These are phyloP conservation scores for Drosophila jambulina DNA, from an alignment of 1,140 invertebrate species.

Conservation along the genomic window DNA sequence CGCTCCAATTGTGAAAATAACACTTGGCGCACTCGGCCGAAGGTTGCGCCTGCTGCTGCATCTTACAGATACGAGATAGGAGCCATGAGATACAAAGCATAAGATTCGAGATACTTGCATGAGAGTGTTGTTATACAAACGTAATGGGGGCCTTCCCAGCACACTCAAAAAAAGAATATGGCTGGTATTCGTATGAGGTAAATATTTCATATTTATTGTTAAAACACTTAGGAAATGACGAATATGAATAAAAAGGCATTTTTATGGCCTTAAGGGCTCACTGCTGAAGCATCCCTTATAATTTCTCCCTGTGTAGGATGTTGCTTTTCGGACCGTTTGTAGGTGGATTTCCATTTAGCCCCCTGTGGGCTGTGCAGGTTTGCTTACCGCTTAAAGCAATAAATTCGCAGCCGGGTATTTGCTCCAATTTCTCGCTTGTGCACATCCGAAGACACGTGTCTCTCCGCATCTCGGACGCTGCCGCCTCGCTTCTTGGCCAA, in stretches of 20 bases:
- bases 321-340: slow-evolving; percentile 12
- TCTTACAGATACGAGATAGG: slow-evolving; percentile 35
- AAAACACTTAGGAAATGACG: too few species aligned
- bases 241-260: too few species aligned
- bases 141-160: slow-evolving; percentile 2
- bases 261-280: too few species aligned
- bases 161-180: neutral
- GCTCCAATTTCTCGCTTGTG: slow-evolving; percentile 64
- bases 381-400: slow-evolving; percentile 42
- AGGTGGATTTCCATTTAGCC: slow-evolving; percentile 16
- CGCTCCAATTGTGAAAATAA: slow-evolving; percentile 82
- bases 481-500: slow-evolving; percentile 26
- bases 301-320: slow-evolving; percentile 10
- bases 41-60: slow-evolving; percentile 59
- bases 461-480: slow-evolving; percentile 24
- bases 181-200: too few species aligned
- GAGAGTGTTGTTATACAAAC: slow-evolving; percentile 56
- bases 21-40: slow-evolving; percentile 73
- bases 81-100: slow-evolving; percentile 5
- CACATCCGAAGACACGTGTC: slow-evolving; percentile 59
- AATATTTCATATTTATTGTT: neutral
- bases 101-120: slow-evolving; percentile 21
- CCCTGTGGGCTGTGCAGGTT: slow-evolving; percentile 21
- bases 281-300: neutral
- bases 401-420: slow-evolving; percentile 47